These are phyloP conservation scores for Bellardia bayeri DNA, from an alignment of 2,888 invertebrate species.

Conservation along the genomic window DNA sequence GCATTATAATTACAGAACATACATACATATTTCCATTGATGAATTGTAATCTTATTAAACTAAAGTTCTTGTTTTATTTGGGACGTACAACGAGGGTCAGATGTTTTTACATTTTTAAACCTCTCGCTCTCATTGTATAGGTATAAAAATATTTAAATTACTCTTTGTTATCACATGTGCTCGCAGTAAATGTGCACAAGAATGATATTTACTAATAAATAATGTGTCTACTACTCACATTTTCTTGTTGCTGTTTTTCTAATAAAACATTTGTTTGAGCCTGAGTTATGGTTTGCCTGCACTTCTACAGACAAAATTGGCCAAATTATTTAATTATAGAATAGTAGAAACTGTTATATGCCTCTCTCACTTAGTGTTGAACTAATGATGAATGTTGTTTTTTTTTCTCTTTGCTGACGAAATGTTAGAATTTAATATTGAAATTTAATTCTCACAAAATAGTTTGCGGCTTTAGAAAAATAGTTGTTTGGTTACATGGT, in stretches of 20 bases:
- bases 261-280: background rate
- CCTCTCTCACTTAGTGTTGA: background rate
- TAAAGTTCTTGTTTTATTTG: no score
- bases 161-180: background rate
- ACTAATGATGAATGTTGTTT: background rate
- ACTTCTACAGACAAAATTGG: background rate
- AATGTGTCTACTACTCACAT: background rate
- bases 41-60: no score
- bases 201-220: background rate
- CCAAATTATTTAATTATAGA: background rate
- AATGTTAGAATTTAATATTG: conserved; percentile 45
- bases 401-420: conserved; percentile 40
- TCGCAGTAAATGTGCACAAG: conserved; percentile 25
- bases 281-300: background rate
- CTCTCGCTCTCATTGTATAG: background rate
- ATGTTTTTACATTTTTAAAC: background rate
- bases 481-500: background rate
- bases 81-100: background rate
- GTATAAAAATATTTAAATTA: background rate
- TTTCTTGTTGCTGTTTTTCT: background rate
- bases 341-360: background rate
- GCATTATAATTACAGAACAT: no score
- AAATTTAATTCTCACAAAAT: conserved; percentile 27
- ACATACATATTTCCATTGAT: no score
- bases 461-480: conserved; percentile 4